phyloP scores from a whole-genome alignment of 2,113 vertebrate genomes.

The Sus scrofa region DNA sequence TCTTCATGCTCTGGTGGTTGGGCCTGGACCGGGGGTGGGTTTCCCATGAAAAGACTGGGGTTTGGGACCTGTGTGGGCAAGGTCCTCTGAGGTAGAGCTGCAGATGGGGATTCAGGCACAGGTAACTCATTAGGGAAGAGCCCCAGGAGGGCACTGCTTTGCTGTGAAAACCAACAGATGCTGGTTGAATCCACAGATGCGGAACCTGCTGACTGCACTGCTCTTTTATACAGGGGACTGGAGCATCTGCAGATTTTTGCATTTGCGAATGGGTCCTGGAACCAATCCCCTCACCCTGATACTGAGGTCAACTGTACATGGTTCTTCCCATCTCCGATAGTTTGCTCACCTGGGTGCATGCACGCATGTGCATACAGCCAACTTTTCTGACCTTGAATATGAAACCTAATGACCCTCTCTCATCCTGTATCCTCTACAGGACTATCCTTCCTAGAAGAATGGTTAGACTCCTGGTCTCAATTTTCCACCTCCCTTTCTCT shows the following conservation, averaged over 20 bases:
- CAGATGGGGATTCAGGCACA: not conserved
- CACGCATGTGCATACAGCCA: not conserved
- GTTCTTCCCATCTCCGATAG: too few species aligned
- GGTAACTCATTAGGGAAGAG: not conserved
- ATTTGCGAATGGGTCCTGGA: not conserved
- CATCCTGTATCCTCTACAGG: not conserved
- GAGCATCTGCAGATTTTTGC: not conserved
- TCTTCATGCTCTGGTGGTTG: not conserved
- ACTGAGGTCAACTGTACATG: not conserved
- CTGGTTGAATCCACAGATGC: not conserved
- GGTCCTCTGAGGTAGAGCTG: not conserved
- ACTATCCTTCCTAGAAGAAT: not conserved
- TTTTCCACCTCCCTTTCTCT: not conserved
- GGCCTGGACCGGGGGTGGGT: too few species aligned
- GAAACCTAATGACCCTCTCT: not conserved
- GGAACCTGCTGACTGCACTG: not conserved
- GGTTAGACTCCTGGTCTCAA: not conserved
- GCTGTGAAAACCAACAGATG: not conserved
- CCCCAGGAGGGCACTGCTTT: not conserved
- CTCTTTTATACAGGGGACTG: not conserved
- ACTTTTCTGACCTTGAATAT: not conserved
- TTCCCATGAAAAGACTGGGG: not conserved
- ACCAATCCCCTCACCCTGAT: not conserved
- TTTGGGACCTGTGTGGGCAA: not conserved
- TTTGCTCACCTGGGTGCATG: rapidly evolving